Percentiles rank a stretch among this genome's conserved stretches.
These are phyloP conservation scores for Heliconius eleuchia DNA, from an alignment of 1,140 invertebrate genomes.

Conservation along the genomic window DNA sequence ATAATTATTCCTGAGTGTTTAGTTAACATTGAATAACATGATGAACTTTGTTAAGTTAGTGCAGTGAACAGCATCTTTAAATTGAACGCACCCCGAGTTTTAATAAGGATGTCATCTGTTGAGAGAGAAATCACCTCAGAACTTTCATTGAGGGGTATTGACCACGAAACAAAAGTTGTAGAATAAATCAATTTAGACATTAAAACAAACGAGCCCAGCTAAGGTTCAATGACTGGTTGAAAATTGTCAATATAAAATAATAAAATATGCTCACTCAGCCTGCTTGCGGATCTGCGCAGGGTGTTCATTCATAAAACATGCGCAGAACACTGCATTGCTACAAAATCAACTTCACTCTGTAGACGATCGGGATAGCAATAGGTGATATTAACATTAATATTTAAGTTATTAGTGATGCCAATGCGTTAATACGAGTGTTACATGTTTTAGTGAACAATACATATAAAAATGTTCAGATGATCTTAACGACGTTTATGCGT, in stretches of 20 bases:
- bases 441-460: constrained; percentile 36
- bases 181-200: constrained; percentile 31
- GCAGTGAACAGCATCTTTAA: background rate
- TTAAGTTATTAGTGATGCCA: constrained; percentile 49
- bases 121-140: constrained; percentile 24
- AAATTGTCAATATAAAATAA: constrained; percentile 74
- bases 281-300: constrained; percentile 66
- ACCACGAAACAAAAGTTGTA: constrained; percentile 34
- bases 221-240: constrained; percentile 65
- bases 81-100: constrained; percentile 41
- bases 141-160: constrained; percentile 34
- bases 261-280: constrained; percentile 62
- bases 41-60: background rate
- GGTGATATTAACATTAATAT: constrained; percentile 57
- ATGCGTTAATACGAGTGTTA: constrained; percentile 41
- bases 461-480: constrained; percentile 55
- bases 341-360: constrained; percentile 73
- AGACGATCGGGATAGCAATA: constrained; percentile 50
- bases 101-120: constrained; percentile 36
- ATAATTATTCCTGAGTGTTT: no score
- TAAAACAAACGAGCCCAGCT: constrained; percentile 30
- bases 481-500: constrained; percentile 32
- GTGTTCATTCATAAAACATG: constrained; percentile 66
- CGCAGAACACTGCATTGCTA: constrained; percentile 78
- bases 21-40: no score